Percentiles rank a stretch among this genome's conserved stretches.
Conservation (phyloP, 2,113 vertebrate species). For the Bos indicus region DNA sequence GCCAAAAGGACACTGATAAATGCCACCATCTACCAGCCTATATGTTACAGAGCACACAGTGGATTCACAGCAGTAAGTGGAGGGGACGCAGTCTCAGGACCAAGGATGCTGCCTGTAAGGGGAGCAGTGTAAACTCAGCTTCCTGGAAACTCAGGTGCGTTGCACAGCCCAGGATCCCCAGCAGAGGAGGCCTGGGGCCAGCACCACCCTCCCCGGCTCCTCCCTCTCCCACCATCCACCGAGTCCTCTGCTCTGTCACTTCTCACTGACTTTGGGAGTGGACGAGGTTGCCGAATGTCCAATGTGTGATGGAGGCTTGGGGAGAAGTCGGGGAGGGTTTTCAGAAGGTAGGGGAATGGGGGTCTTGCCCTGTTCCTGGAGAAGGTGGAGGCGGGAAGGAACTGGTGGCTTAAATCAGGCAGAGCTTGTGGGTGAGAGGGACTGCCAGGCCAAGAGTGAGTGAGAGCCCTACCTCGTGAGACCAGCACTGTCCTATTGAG, state of each 20-base stretch:
- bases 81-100: not conserved
- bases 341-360: not conserved
- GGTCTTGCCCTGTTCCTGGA: not conserved
- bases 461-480: not conserved
- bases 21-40: not conserved
- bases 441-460: not conserved
- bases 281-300: not conserved
- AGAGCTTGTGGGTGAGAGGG: not conserved
- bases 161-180: not conserved
- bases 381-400: not conserved
- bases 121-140: not conserved
- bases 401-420: not conserved
- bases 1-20: not conserved
- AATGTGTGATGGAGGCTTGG: not conserved
- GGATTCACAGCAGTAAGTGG: accelerated
- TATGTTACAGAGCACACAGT: not conserved
- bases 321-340: not conserved
- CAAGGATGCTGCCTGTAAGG: not conserved
- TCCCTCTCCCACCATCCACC: not conserved
- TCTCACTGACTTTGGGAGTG: not conserved
- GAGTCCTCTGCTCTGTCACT: not conserved
- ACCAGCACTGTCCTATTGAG: not conserved
- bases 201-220: not conserved
- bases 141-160: not conserved
- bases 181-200: not conserved